These are phyloP conservation scores for Tachysurus fulvidraco DNA, from an alignment of 2,113 vertebrate species.

Conservation along the genomic window DNA sequence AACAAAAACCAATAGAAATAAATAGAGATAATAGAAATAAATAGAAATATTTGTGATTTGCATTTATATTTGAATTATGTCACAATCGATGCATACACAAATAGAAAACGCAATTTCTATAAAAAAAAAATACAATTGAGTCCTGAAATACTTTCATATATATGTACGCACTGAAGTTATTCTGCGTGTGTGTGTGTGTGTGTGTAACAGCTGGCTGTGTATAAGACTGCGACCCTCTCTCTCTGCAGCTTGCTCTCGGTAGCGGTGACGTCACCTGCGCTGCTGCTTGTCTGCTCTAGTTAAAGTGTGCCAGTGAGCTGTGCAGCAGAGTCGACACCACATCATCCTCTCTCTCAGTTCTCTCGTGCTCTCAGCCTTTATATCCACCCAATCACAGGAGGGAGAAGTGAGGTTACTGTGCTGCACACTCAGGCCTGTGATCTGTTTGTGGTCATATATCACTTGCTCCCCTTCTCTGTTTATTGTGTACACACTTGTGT, in stretches of 20 bases:
- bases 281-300: constrained; percentile 40
- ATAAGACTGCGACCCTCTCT: constrained; percentile 30
- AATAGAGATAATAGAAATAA: too few relatives aligned
- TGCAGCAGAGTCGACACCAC: background rate
- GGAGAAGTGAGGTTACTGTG: background rate
- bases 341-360: constrained; percentile 19
- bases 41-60: too few relatives aligned
- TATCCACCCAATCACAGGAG: background rate
- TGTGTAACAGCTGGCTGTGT: constrained; percentile 42
- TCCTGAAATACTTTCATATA: too few relatives aligned
- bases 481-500: constrained; percentile 15
- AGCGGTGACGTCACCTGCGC: constrained; percentile 43
- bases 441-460: constrained; percentile 11
- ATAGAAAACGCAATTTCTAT: too few relatives aligned
- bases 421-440: background rate
- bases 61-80: too few relatives aligned
- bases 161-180: background rate
- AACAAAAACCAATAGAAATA: too few relatives aligned
- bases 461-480: background rate
- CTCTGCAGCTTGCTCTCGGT: constrained; percentile 13
- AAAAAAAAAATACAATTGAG: too few relatives aligned
- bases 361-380: background rate
- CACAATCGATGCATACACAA: too few relatives aligned
- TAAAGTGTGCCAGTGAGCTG: constrained; percentile 30
- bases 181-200: constrained; percentile 20